phyloP scores from a whole-genome alignment of 2,797 vertebrate species.

The Myiotriccus ornatus region DNA sequence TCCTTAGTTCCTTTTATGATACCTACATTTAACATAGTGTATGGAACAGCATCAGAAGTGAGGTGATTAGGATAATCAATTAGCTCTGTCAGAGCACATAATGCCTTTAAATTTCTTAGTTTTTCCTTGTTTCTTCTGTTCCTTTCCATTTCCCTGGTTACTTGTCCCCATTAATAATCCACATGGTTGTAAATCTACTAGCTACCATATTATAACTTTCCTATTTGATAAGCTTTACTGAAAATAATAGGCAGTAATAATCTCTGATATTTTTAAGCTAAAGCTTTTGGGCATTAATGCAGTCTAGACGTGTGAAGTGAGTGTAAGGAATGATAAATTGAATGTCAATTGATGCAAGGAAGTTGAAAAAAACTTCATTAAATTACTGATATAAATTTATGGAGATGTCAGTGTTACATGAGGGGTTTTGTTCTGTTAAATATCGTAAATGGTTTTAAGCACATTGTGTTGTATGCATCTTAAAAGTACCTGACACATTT shows the following conservation, averaged over 20 bases:
- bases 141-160: neutral
- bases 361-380: neutral
- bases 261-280: neutral
- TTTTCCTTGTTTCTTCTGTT: neutral
- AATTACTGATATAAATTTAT: neutral
- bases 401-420: neutral
- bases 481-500: conserved; percentile 23
- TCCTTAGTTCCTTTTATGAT: neutral
- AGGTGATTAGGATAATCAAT: neutral
- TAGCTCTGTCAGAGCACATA: neutral
- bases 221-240: neutral
- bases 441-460: neutral
- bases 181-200: neutral
- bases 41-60: neutral
- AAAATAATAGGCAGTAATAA: neutral
- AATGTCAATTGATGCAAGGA: neutral
- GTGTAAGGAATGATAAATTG: neutral
- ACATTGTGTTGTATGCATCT: neutral
- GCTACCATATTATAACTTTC: neutral
- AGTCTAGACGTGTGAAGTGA: neutral
- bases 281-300: neutral
- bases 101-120: neutral
- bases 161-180: neutral
- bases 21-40: neutral
- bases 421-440: neutral